Evolutionary conservation across 2,888 invertebrate species (phyloP).

Genomic region (Leucozona laternaria): DNA sequence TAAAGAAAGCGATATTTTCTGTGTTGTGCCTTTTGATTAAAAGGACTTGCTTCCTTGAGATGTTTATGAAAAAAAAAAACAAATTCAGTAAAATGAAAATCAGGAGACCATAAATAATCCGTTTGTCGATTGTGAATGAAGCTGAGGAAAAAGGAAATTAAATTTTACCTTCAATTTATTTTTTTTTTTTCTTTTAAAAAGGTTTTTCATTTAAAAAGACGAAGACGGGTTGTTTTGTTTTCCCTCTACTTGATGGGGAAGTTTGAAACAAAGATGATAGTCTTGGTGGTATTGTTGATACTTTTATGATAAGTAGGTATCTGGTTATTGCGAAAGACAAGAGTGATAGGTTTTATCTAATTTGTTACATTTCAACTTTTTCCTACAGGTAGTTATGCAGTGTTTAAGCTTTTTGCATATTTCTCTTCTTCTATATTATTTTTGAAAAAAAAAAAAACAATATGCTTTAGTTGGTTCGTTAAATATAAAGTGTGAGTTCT

Average conservation of each 20-base stretch:
- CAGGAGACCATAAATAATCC: conserved; percentile 63
- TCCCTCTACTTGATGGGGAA: background rate
- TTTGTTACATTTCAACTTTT: too few relatives aligned
- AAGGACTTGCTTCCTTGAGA: conserved; percentile 14
- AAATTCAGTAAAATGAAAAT: conserved; percentile 49
- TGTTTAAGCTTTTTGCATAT: too few relatives aligned
- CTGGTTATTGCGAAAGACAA: too few relatives aligned
- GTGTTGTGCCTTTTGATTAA: conserved; percentile 63
- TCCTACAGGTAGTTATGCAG: too few relatives aligned
- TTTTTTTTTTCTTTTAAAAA: conserved; percentile 12
- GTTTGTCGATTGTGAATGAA: conserved; percentile 62
- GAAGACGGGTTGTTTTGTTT: conserved; percentile 38
- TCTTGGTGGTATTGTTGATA: background rate
- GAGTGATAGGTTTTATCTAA: too few relatives aligned
- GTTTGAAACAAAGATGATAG: conserved; percentile 10
- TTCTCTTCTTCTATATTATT: too few relatives aligned
- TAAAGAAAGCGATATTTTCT: conserved; percentile 24
- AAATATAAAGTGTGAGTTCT: too few relatives aligned
- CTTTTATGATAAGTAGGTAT: too few relatives aligned
- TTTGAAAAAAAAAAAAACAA: too few relatives aligned
- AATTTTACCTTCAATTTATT: conserved; percentile 65
- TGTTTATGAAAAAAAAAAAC: background rate
- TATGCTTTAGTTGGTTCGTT: too few relatives aligned
- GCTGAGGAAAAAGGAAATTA: conserved; percentile 70
- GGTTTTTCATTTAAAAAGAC: conserved; percentile 20